These are phyloP conservation scores for Emydoidea blandingii DNA, from an alignment of 2,797 vertebrate species.

Conservation along the genomic window DNA sequence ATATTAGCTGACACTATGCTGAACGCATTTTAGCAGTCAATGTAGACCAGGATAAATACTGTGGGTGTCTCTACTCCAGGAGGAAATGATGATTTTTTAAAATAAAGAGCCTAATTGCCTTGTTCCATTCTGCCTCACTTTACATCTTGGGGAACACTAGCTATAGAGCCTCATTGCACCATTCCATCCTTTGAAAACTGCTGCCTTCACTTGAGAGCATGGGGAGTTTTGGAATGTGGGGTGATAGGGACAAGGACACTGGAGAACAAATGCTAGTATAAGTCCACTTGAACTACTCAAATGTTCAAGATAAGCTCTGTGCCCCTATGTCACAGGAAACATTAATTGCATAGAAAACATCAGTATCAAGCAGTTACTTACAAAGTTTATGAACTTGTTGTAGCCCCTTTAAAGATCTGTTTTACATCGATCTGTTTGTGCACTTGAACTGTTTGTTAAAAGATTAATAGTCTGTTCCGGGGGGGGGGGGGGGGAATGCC, in stretches of 20 bases:
- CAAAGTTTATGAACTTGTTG: constrained; percentile 21
- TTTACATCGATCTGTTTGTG: constrained; percentile 59
- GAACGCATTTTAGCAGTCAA: not conserved
- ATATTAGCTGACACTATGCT: not conserved
- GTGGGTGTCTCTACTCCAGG: accelerated
- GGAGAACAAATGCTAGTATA: not conserved
- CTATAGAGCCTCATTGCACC: not conserved
- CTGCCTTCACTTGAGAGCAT: not conserved
- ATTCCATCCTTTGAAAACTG: constrained; percentile 10
- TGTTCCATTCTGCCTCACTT: constrained; percentile 5
- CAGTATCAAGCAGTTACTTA: not conserved
- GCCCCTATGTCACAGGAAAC: constrained; percentile 1
- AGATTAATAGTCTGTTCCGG: constrained; percentile 28
- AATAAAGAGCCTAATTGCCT: not conserved
- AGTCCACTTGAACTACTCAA: not conserved
- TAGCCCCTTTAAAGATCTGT: constrained; percentile 54
- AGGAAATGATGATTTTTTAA: not conserved
- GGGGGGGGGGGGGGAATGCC: constrained; percentile 48
- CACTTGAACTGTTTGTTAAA: constrained; percentile 62
- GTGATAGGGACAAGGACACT: not conserved
- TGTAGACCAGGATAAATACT: not conserved
- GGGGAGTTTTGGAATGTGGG: not conserved
- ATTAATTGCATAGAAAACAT: not conserved
- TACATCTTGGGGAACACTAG: not conserved
- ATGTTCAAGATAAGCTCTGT: not conserved